Conservation (phyloP, 1,140 invertebrate species). For the Copidosoma floridanum region DNA sequence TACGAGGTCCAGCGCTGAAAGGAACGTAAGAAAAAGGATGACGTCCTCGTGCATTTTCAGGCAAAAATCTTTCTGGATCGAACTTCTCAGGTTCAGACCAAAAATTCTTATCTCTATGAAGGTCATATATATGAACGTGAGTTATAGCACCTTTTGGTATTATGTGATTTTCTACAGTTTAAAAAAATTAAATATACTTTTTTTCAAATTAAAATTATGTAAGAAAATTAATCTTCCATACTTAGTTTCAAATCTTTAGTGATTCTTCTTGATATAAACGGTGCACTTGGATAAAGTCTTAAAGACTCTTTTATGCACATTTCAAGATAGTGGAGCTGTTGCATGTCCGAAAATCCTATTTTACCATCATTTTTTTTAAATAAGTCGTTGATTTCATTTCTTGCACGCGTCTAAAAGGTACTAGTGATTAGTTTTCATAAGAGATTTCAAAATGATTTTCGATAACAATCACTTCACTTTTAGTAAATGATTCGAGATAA, state of each 20-base stretch:
- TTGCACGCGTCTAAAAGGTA: slow-evolving; percentile 27
- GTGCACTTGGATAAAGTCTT: slow-evolving; percentile 61
- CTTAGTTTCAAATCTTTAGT: slow-evolving; percentile 47
- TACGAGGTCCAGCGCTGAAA: slow-evolving; percentile 70
- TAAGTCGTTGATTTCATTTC: slow-evolving; percentile 30
- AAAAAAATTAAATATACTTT: no score
- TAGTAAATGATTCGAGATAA: no score
- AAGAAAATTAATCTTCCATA: background rate
- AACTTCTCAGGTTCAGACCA: slow-evolving; percentile 72
- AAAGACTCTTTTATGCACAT: slow-evolving; percentile 64
- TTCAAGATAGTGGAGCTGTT: slow-evolving; percentile 55
- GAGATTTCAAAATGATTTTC: no score
- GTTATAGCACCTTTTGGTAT: slow-evolving; percentile 51
- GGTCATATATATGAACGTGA: slow-evolving; percentile 54
- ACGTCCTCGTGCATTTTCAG: slow-evolving; percentile 51
- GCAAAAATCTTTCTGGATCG: slow-evolving; percentile 71
- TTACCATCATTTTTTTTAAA: slow-evolving; percentile 25
- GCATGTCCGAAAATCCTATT: slow-evolving; percentile 23
- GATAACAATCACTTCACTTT: no score
- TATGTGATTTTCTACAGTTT: slow-evolving; percentile 4
- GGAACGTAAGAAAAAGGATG: slow-evolving; percentile 59
- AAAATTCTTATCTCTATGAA: slow-evolving; percentile 65
- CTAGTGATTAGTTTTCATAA: no score
- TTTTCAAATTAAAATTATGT: no score
- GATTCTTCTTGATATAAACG: slow-evolving; percentile 55